Conservation (phyloP, 92 coral and sea anemone species). For the Porites evermanni region DNA sequence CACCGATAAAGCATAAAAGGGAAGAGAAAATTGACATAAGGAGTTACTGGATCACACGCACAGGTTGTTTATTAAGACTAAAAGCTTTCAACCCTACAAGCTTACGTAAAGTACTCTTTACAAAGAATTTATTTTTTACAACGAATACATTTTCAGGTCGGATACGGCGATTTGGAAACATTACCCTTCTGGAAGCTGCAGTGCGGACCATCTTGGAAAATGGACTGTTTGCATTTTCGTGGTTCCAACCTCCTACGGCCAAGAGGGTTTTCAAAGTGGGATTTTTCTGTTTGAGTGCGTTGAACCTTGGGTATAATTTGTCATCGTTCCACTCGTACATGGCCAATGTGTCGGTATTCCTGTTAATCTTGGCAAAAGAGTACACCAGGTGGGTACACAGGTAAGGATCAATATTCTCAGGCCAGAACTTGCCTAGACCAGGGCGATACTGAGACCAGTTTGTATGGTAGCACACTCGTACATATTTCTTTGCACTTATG, state of each 20-base stretch:
- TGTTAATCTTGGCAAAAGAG: constrained; percentile 88
- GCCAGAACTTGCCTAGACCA: constrained; percentile 79
- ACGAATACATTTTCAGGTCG: not conserved
- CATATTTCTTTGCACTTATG: constrained; percentile 68
- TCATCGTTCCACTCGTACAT: constrained; percentile 92
- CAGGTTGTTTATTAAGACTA: too few relatives aligned
- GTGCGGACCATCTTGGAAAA: constrained; percentile 91
- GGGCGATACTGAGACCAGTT: constrained; percentile 97
- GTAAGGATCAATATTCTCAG: constrained; percentile 74
- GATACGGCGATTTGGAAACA: too few relatives aligned
- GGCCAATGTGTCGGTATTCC: constrained; percentile 53
- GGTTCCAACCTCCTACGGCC: constrained; percentile 99
- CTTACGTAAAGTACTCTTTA: too few relatives aligned
- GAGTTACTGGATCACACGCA: too few relatives aligned
- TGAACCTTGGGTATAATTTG: constrained; percentile 75
- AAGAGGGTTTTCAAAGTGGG: constrained; percentile 70
- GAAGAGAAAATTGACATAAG: too few relatives aligned
- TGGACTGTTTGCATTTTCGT: constrained; percentile 82
- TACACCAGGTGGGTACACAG: constrained; percentile 90
- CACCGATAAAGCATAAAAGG: too few relatives aligned
- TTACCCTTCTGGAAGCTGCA: constrained; percentile 70
- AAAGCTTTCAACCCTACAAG: too few relatives aligned
- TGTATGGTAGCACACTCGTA: constrained; percentile 95
- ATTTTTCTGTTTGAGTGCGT: constrained; percentile 68
- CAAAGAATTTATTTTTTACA: too few relatives aligned